Conservation (phyloP, 1,140 invertebrate species). For the Drosophila suzukii region DNA sequence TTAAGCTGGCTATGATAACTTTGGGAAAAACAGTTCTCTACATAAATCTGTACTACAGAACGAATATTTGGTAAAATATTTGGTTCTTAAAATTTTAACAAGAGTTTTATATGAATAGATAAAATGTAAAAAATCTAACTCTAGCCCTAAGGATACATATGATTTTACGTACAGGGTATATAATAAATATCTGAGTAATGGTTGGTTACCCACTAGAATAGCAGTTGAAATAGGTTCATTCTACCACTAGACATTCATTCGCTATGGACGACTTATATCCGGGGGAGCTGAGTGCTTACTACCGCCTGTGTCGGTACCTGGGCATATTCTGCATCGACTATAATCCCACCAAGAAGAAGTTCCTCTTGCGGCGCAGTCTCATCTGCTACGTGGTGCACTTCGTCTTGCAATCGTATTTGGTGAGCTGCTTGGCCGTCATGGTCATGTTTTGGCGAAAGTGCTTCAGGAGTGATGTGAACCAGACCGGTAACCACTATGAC, state of each 20-base stretch:
- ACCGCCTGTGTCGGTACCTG: constrained; percentile 62
- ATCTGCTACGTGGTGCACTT: constrained; percentile 58
- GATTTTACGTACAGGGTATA: background rate
- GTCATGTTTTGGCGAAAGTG: constrained; percentile 43
- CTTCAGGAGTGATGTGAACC: constrained; percentile 51
- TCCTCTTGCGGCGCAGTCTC: constrained; percentile 50
- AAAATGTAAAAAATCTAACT: too few relatives aligned
- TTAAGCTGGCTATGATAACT: too few relatives aligned
- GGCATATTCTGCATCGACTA: constrained; percentile 70
- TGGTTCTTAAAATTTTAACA: too few relatives aligned
- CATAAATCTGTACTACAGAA: too few relatives aligned
- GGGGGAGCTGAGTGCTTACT: constrained; percentile 49
- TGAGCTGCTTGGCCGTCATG: constrained; percentile 40
- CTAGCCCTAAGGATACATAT: too few relatives aligned
- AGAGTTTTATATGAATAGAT: too few relatives aligned
- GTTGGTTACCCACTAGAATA: background rate
- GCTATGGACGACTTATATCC: constrained; percentile 35
- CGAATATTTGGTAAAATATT: too few relatives aligned
- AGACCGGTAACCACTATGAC: constrained; percentile 66
- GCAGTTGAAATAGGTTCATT: background rate
- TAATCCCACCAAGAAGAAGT: constrained; percentile 28
- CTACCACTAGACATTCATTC: background rate
- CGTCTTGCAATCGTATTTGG: constrained; percentile 47
- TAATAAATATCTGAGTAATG: constrained; percentile 7
- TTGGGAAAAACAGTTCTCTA: too few relatives aligned